Conservation (phyloP, 2,113 vertebrate genomes). For the Otus sunia region DNA sequence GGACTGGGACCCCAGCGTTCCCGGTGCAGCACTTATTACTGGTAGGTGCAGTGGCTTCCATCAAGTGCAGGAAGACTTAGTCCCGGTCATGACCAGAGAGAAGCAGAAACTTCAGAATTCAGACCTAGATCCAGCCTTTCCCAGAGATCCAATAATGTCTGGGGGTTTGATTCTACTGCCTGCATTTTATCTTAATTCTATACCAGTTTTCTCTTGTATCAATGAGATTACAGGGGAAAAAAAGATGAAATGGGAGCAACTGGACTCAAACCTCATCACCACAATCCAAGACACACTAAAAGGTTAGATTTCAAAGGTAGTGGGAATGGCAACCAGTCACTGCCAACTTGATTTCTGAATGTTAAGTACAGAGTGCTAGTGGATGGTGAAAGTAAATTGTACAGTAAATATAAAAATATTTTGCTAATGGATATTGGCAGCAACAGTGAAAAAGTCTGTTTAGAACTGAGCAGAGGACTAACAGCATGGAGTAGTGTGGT, state of each 20-base stretch:
- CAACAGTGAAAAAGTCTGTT: background rate
- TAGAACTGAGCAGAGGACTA: background rate
- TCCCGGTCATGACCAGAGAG: background rate
- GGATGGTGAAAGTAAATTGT: background rate
- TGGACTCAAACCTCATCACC: background rate
- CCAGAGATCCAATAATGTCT: background rate
- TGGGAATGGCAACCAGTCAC: background rate
- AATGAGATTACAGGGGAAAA: background rate
- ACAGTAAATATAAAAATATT: background rate
- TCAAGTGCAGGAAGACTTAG: background rate
- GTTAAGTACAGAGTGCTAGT: background rate
- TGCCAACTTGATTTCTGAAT: conserved; percentile 13
- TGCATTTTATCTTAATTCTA: conserved; percentile 43
- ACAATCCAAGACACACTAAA: background rate
- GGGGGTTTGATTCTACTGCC: background rate
- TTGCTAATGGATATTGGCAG: background rate
- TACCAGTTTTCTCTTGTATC: background rate
- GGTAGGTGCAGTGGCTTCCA: background rate
- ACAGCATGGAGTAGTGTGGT: background rate
- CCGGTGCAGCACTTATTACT: background rate
- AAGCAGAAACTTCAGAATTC: background rate
- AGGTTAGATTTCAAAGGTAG: background rate
- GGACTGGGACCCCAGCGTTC: background rate
- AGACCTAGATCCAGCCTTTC: background rate
- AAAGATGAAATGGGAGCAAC: conserved; percentile 15